These are phyloP conservation scores for Delphinus delphis DNA, from an alignment of 2,113 vertebrate species.

Conservation along the genomic window DNA sequence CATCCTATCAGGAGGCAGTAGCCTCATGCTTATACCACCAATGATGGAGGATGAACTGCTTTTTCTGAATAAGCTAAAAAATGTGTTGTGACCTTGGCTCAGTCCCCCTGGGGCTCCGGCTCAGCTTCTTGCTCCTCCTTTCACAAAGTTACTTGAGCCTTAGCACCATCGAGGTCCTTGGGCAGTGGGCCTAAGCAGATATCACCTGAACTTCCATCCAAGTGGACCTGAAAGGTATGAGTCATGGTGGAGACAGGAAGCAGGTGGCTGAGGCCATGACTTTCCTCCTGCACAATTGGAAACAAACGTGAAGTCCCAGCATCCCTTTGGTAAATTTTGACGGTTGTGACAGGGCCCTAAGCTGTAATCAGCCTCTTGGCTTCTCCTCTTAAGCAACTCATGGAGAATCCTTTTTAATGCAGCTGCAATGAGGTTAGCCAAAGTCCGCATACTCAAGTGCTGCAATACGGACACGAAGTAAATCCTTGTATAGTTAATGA, in stretches of 20 bases:
- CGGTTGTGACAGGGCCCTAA: slow-evolving; percentile 57
- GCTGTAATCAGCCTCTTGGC: slow-evolving; percentile 71
- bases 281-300: slow-evolving; percentile 63
- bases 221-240: slow-evolving; percentile 69
- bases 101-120: neutral
- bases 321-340: slow-evolving; percentile 73
- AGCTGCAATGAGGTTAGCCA: slow-evolving; percentile 77
- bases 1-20: neutral
- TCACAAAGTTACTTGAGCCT: slow-evolving; percentile 8
- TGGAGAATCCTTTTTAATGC: slow-evolving; percentile 73
- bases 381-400: slow-evolving; percentile 64
- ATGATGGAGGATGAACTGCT: neutral
- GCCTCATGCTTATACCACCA: neutral
- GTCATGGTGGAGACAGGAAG: slow-evolving; percentile 71
- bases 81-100: neutral
- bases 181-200: slow-evolving; percentile 44
- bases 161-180: neutral
- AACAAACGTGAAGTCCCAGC: slow-evolving; percentile 68
- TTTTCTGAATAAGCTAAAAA: slow-evolving; percentile 47
- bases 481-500: slow-evolving; percentile 66
- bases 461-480: slow-evolving; percentile 67
- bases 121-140: neutral
- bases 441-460: slow-evolving; percentile 67
- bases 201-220: slow-evolving; percentile 44
- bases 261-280: slow-evolving; percentile 64